phyloP scores from a whole-genome alignment of 2,797 vertebrate genomes.

The Sebastes paucispinis region DNA sequence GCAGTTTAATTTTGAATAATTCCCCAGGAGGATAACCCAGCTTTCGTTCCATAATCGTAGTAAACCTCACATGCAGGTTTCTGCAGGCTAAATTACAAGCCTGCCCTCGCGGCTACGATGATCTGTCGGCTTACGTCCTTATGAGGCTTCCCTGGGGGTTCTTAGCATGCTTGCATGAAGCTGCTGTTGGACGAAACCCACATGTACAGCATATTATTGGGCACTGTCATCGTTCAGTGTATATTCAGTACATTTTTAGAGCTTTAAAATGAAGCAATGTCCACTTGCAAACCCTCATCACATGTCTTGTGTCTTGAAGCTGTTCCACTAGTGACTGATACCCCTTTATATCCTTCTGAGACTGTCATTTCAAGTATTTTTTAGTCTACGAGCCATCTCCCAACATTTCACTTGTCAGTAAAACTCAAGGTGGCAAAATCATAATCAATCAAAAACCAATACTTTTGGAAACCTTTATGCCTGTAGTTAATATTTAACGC shows the following conservation, averaged over 20 bases:
- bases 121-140: constrained; percentile 36
- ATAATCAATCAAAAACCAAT: not conserved
- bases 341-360: not conserved
- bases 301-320: not conserved
- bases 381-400: not conserved
- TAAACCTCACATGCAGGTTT: constrained; percentile 27
- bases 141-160: constrained; percentile 11
- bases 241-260: not conserved
- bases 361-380: not conserved
- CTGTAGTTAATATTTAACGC: too few relatives aligned
- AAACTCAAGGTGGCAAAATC: not conserved
- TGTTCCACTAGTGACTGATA: not conserved
- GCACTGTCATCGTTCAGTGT: not conserved
- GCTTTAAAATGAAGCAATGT: not conserved
- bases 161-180: constrained; percentile 23
- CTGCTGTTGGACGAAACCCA: constrained; percentile 34
- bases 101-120: not conserved
- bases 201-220: not conserved
- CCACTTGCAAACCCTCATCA: not conserved
- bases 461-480: not conserved
- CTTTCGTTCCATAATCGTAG: constrained; percentile 15
- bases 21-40: constrained; percentile 38
- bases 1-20: constrained; percentile 46
- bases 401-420: too few relatives aligned
- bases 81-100: constrained; percentile 23